A percentile compares a stretch with the other conserved stretches of the same genome.
Conservation (phyloP, 2,113 vertebrate genomes). For the Arvicanthis niloticus region DNA sequence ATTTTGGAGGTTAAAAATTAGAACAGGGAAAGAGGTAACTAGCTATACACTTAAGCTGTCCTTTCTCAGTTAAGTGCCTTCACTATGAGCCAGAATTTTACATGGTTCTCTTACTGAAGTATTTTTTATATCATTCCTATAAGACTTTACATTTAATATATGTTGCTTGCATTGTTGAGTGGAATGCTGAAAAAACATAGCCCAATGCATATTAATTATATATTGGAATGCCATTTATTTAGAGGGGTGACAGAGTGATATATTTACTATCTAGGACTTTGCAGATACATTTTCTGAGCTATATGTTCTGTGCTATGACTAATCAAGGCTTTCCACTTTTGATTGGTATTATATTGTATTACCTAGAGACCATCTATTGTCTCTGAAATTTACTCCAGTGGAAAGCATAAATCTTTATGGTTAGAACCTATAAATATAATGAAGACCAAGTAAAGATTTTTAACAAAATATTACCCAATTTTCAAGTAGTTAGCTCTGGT, state of each 20-base stretch:
- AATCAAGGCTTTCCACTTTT: not conserved
- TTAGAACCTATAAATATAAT: not conserved
- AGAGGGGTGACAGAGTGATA: not conserved
- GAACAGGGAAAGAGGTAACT: conserved; percentile 39
- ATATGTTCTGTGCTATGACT: not conserved
- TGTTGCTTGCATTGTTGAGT: not conserved
- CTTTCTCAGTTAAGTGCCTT: not conserved
- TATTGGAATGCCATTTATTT: not conserved
- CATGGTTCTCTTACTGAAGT: not conserved
- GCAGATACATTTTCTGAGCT: not conserved
- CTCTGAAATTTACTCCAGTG: not conserved
- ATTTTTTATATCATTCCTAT: not conserved
- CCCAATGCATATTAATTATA: accelerated
- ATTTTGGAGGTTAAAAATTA: conserved; percentile 65
- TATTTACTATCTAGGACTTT: not conserved
- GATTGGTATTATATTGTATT: not conserved
- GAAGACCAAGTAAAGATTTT: conserved; percentile 5
- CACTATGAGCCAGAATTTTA: conserved; percentile 4
- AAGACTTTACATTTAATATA: not conserved
- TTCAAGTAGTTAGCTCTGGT: not conserved
- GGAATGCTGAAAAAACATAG: not conserved
- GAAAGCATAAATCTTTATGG: not conserved
- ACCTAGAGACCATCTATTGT: not conserved
- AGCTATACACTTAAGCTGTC: not conserved
- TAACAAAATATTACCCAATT: not conserved